Evolutionary conservation across 2,797 vertebrate species (phyloP).

Genomic region (Rhyacichthys aspro): DNA sequence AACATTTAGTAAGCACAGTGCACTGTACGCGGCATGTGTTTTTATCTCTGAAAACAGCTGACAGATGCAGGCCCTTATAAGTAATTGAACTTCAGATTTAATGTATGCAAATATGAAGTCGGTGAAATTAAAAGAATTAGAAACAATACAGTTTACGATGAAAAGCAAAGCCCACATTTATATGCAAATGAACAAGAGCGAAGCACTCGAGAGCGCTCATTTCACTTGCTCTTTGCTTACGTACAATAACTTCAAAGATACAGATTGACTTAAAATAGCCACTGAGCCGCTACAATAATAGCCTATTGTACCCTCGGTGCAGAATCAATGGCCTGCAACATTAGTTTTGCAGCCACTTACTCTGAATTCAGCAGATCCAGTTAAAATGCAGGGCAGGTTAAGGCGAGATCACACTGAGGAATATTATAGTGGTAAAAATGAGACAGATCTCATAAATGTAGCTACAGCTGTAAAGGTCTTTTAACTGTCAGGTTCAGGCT

Average conservation of each 20-base stretch:
- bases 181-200: neutral
- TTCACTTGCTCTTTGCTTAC: neutral
- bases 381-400: slow-evolving; percentile 8
- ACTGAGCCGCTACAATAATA: neutral
- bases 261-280: neutral
- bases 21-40: too few relatives aligned
- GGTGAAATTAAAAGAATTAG: slow-evolving; percentile 24
- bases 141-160: slow-evolving; percentile 4
- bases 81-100: slow-evolving; percentile 20
- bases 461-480: slow-evolving; percentile 6
- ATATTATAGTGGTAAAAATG: slow-evolving; percentile 21
- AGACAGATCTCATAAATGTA: slow-evolving; percentile 30
- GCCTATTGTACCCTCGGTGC: neutral
- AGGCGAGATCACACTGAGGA: neutral
- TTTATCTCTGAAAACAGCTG: too few relatives aligned
- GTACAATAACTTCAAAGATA: slow-evolving; percentile 15
- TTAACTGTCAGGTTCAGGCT: slow-evolving; percentile 19
- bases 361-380: neutral
- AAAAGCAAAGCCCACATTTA: neutral
- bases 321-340: slow-evolving; percentile 3
- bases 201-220: neutral
- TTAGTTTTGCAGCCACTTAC: neutral
- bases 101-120: slow-evolving; percentile 27
- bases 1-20: too few relatives aligned
- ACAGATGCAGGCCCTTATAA: slow-evolving; percentile 16